Percentiles rank a stretch among this genome's conserved stretches.
Conservation (phyloP, 2,797 vertebrate species). For the Xiphorhynchus erythropygius region DNA sequence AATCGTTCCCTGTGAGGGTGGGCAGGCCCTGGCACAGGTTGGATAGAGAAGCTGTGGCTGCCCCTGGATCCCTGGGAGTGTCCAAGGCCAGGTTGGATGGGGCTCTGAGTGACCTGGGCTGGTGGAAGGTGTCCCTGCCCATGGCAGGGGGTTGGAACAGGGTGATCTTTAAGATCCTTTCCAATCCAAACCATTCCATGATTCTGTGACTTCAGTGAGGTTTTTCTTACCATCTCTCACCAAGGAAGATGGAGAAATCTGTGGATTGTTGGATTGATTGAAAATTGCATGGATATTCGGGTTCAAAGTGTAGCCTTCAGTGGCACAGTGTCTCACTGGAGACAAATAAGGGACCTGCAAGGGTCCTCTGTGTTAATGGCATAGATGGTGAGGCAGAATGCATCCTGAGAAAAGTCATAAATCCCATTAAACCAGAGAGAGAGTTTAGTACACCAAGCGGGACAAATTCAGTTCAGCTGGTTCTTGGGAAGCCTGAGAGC, state of each 20-base stretch:
- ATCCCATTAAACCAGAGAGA: neutral
- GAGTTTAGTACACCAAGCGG: neutral
- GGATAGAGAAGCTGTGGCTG: too few species aligned
- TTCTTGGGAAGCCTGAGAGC: neutral
- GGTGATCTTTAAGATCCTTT: neutral
- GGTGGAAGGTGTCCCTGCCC: neutral
- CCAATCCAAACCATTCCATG: neutral
- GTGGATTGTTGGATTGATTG: neutral
- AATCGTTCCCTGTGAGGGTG: neutral
- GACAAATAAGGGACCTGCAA: neutral
- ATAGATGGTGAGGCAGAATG: neutral
- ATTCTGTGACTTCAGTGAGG: neutral
- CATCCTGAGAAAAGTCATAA: neutral
- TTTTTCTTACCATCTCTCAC: neutral
- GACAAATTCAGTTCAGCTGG: neutral
- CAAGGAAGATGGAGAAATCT: neutral
- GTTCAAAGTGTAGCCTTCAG: neutral
- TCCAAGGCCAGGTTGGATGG: neutral
- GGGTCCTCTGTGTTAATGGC: neutral
- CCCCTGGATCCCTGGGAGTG: neutral
- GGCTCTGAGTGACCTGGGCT: neutral
- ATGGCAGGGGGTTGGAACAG: neutral
- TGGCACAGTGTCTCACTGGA: neutral
- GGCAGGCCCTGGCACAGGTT: neutral
- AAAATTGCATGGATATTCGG: rapidly evolving